These are phyloP conservation scores for Xenopus laevis DNA, from an alignment of 2,113 vertebrate species.

Conservation along the genomic window DNA sequence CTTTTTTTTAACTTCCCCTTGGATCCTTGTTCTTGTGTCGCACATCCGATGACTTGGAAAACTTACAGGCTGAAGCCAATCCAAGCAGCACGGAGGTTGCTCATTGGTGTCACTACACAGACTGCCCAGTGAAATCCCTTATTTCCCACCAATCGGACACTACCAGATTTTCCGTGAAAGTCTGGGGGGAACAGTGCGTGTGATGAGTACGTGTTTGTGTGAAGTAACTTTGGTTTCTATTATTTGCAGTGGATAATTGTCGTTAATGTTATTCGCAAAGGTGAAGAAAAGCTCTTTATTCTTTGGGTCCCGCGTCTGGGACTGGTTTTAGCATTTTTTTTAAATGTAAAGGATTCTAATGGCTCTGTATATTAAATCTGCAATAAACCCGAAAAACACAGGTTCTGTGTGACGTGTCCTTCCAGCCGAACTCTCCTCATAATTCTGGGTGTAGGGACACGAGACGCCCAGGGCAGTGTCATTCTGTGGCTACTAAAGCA, in stretches of 20 bases:
- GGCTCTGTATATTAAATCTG: conserved; percentile 51
- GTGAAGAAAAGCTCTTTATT: conserved; percentile 60
- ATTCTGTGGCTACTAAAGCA: too few species aligned
- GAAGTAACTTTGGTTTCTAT: conserved; percentile 48
- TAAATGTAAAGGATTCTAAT: conserved; percentile 61
- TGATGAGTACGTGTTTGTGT: conserved; percentile 61
- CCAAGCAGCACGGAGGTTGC: conserved; percentile 43
- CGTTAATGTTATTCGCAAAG: conserved; percentile 55
- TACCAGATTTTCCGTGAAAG: conserved; percentile 95
- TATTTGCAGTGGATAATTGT: conserved; percentile 37
- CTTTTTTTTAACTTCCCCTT: too few species aligned
- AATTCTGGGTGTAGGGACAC: too few species aligned
- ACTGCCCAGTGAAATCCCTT: conserved; percentile 66
- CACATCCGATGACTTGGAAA: neutral
- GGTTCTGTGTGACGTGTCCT: too few species aligned
- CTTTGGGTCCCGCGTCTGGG: conserved; percentile 57
- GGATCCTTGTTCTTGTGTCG: neutral
- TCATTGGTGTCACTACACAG: conserved; percentile 51
- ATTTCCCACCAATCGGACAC: conserved; percentile 66
- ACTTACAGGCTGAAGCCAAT: neutral
- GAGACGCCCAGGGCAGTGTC: too few species aligned
- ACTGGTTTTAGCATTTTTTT: conserved; percentile 60
- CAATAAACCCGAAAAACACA: conserved; percentile 11
- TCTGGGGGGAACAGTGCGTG: conserved; percentile 60
- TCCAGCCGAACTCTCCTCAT: too few species aligned